phyloP scores from a whole-genome alignment of 2,888 invertebrate genomes.

The Nudaria mundana region DNA sequence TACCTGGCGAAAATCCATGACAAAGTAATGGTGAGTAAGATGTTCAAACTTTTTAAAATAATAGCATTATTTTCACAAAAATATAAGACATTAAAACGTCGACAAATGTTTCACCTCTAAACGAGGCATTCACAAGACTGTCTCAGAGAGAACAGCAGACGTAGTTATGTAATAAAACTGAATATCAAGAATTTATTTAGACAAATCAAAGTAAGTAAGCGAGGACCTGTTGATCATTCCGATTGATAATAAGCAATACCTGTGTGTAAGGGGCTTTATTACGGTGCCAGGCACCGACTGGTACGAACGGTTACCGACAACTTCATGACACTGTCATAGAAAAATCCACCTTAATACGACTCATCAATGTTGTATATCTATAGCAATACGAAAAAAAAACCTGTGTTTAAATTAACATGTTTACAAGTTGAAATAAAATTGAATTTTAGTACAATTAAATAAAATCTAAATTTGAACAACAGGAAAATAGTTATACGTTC shows the following conservation, averaged over 20 bases:
- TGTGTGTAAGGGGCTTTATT: constrained; percentile 42
- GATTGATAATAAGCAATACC: constrained; percentile 22
- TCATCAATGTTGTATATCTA: constrained; percentile 31
- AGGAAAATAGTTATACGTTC: constrained; percentile 11
- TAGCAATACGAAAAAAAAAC: constrained; percentile 10
- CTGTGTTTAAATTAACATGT: constrained; percentile 16
- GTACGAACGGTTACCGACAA: constrained; percentile 45
- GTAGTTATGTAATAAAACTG: not conserved
- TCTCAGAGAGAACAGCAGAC: not conserved
- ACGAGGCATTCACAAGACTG: too few species aligned
- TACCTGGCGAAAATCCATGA: too few species aligned
- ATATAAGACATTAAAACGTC: too few species aligned
- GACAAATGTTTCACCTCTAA: too few species aligned
- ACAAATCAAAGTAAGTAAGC: too few species aligned
- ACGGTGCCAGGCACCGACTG: constrained; percentile 65
- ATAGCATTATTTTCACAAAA: too few species aligned
- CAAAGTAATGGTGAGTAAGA: too few species aligned
- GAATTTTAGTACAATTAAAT: constrained; percentile 42
- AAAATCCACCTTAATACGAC: constrained; percentile 30
- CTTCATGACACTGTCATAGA: constrained; percentile 10
- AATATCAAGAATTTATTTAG: too few species aligned
- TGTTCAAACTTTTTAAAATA: too few species aligned
- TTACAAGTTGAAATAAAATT: constrained; percentile 36
- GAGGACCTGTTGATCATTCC: not conserved
- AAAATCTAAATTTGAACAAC: constrained; percentile 35